These are phyloP conservation scores for Spisula subtruncata DNA, from an alignment of 2,888 invertebrate species.

Conservation along the genomic window DNA sequence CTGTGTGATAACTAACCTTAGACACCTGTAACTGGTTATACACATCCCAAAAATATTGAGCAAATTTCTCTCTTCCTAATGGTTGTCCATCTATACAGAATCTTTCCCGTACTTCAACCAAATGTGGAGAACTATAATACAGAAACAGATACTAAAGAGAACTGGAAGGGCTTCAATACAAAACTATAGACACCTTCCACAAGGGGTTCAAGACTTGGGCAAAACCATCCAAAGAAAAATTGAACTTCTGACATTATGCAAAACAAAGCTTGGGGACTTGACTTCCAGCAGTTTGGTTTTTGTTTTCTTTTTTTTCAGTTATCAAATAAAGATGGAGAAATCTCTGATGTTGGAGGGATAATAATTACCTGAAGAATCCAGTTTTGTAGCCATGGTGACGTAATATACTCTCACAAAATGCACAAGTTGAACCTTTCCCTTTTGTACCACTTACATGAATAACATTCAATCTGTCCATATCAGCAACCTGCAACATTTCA, in stretches of 20 bases:
- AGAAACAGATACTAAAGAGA: neutral
- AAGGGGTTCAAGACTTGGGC: no score
- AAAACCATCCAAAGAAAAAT: no score
- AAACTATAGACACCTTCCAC: no score
- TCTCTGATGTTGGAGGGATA: no score
- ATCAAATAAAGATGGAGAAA: no score
- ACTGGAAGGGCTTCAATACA: no score
- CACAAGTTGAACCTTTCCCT: slow-evolving; percentile 98
- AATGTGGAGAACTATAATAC: slow-evolving; percentile 95
- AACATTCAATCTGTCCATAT: slow-evolving; percentile 93
- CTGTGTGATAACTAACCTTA: slow-evolving; percentile 71
- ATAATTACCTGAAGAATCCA: slow-evolving; percentile 92
- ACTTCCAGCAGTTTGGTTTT: no score
- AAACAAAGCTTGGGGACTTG: no score
- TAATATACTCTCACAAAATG: slow-evolving; percentile 96
- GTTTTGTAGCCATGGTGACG: slow-evolving; percentile 94
- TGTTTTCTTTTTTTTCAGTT: no score
- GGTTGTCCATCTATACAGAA: slow-evolving; percentile 95
- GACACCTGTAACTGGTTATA: slow-evolving; percentile 89
- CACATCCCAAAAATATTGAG: slow-evolving; percentile 94
- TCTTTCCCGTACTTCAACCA: slow-evolving; percentile 96
- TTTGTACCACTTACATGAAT: slow-evolving; percentile 99
- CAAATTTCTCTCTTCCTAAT: slow-evolving; percentile 92
- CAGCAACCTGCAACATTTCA: slow-evolving; percentile 88
- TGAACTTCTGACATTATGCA: no score